Base-by-base conservation (phyloP, 2,888 invertebrate genomes). In the Protodeltote pygarga region DNA sequence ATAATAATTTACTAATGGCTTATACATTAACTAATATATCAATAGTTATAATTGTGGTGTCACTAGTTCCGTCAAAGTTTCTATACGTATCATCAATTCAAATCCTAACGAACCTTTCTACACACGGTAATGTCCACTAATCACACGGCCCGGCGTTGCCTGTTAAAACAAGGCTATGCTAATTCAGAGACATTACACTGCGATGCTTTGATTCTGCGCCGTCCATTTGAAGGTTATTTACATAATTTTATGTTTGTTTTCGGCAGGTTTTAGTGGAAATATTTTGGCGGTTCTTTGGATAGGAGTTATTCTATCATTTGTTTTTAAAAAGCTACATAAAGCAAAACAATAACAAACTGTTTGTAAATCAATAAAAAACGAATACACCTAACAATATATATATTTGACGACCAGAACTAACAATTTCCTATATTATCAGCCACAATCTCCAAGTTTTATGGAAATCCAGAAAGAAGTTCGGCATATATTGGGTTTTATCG, bases 401-500 rank as follows among this genome's bases (percentile, higher is more conserved):
- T n/a, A n/a, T n/a, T n/a, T n/a, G n/a, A n/a, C 10, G 5, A 10
- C 25, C 2, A 21, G 9, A 28, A 29, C 41, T 33, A 63, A 48
- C 53, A 52, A 40, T 24, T 46, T 5, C 21, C 15, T 23, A 25
- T 44, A 35, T 66, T 59, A 66, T 66, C 67, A 54, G 13, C 54
- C 48, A 52, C 51, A 45, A 69, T 67, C 67, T 61, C 29, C 41
- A 45, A 51, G 49, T 52, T 70, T 76, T 73, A 77, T 74, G 76
- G 64, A 65, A 69, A 75, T 78, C 64, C 60, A 65, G 61, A 55
- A 59, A 58, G 51, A 65, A 65, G 49, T 52, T 68, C 60, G 48
- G 66, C 65, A 77, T 78, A 75, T 75, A 71, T 75, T 70, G 63
- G 67, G 67, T 63, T 74, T 71, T 81, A 79, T 77, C 77, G 78